These are phyloP conservation scores for Eutolmus rufibarbis DNA, from an alignment of 2,888 invertebrate genomes.

Conservation along the genomic window DNA sequence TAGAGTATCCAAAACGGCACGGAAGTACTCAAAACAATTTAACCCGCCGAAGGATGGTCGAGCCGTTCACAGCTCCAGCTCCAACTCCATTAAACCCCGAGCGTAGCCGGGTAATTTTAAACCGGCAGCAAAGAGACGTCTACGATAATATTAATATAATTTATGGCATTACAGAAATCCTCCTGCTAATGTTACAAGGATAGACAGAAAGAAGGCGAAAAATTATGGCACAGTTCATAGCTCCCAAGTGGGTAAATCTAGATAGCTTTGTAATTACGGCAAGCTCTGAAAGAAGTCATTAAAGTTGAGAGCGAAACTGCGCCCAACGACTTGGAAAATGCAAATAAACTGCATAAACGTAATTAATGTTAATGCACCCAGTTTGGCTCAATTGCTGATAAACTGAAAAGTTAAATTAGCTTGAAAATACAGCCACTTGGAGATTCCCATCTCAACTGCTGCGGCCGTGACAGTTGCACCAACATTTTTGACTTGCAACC, in stretches of 20 bases:
- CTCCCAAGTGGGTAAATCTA: constrained; percentile 27
- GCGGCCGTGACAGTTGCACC: not conserved
- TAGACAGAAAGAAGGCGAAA: constrained; percentile 33
- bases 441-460: not conserved
- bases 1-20: not conserved
- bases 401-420: constrained; percentile 38
- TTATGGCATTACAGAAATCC: constrained; percentile 21
- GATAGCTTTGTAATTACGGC: constrained; percentile 42
- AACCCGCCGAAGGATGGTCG: not conserved
- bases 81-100: not conserved
- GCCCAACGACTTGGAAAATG: constrained; percentile 43
- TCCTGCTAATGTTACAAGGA: constrained; percentile 30
- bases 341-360: constrained; percentile 42
- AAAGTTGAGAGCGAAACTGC: constrained; percentile 9
- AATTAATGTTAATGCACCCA: constrained; percentile 41
- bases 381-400: constrained; percentile 30
- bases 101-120: not conserved
- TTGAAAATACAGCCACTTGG: constrained; percentile 11
- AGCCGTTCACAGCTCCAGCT: not conserved
- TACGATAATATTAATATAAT: constrained; percentile 26
- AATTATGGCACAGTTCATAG: constrained; percentile 27
- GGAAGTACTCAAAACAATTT: not conserved
- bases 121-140: not conserved
- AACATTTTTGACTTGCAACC: not conserved
- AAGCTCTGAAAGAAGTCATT: constrained; percentile 31